phyloP scores from a whole-genome alignment of 2,797 vertebrate genomes.

The Brotula barbata region DNA sequence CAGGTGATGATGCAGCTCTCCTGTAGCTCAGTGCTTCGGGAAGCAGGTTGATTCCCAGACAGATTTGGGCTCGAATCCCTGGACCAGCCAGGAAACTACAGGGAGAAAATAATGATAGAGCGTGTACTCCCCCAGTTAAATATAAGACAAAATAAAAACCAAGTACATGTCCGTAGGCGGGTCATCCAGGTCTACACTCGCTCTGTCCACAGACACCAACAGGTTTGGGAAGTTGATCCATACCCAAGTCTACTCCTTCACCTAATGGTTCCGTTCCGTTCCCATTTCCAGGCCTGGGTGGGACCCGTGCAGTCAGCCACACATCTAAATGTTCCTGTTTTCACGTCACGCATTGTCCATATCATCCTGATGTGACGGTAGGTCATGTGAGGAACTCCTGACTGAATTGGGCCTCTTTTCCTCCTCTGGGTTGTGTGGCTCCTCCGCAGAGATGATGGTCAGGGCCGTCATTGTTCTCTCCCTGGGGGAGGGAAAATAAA shows the following conservation, averaged over 20 bases:
- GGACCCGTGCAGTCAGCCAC: background rate
- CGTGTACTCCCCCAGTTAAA: background rate
- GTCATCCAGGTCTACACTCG: background rate
- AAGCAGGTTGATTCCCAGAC: background rate
- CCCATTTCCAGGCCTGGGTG: background rate
- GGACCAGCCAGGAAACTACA: conserved; percentile 21
- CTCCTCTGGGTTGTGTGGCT: conserved; percentile 46
- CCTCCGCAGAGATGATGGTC: conserved; percentile 71
- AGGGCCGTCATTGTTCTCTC: conserved; percentile 71
- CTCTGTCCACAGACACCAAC: too few relatives aligned
- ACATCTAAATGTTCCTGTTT: conserved; percentile 6
- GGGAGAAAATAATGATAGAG: background rate
- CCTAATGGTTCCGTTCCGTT: too few relatives aligned
- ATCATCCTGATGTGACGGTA: conserved; percentile 5
- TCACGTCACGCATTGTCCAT: conserved; percentile 24
- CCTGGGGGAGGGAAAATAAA: conserved; percentile 49
- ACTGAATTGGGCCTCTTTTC: conserved; percentile 10
- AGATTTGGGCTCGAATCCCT: background rate
- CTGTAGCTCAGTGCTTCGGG: background rate
- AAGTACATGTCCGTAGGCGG: background rate
- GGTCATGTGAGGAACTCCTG: conserved; percentile 40
- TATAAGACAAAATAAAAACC: too few relatives aligned
- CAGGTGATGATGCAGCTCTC: too few relatives aligned
- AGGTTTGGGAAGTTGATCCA: too few relatives aligned
- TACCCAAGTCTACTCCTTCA: too few relatives aligned